These are phyloP conservation scores for Centropristis striata DNA, from an alignment of 2,113 vertebrate genomes.

Conservation along the genomic window DNA sequence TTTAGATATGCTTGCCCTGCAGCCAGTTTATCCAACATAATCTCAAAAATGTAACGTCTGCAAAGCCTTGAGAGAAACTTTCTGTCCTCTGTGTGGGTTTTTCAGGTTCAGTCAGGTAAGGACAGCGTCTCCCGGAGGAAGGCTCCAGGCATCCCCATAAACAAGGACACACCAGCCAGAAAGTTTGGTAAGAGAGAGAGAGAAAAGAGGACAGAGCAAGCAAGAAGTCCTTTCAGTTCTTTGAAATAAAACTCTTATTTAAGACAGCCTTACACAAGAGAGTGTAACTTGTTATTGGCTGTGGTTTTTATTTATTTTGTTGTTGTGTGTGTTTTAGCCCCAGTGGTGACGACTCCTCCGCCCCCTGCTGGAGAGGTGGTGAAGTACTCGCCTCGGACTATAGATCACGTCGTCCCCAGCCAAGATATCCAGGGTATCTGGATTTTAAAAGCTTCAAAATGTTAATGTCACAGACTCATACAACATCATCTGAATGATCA, in stretches of 20 bases:
- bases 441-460: background rate
- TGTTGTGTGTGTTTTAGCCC: constrained; percentile 62
- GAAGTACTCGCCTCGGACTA: constrained; percentile 85
- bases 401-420: constrained; percentile 89
- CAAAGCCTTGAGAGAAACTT: constrained; percentile 25
- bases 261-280: background rate
- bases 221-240: background rate
- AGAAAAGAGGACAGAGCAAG: background rate
- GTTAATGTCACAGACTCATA: background rate
- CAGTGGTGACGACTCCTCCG: constrained; percentile 65
- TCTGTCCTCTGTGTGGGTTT: constrained; percentile 7
- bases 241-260: constrained; percentile 6
- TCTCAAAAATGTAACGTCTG: constrained; percentile 10
- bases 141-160: constrained; percentile 29
- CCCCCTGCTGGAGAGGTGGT: constrained; percentile 87
- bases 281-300: background rate
- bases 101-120: constrained; percentile 63
- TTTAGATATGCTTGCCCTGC: too few species aligned
- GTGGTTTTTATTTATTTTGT: background rate
- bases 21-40: background rate
- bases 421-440: constrained; percentile 89
- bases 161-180: constrained; percentile 67
- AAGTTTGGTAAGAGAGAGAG: constrained; percentile 69
- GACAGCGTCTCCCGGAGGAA: constrained; percentile 52
- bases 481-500: background rate